Evolutionary conservation across 2,888 invertebrate species (phyloP), one percentile per base, ranked within the genome.

Genomic region (Colletes collaris): DNA sequence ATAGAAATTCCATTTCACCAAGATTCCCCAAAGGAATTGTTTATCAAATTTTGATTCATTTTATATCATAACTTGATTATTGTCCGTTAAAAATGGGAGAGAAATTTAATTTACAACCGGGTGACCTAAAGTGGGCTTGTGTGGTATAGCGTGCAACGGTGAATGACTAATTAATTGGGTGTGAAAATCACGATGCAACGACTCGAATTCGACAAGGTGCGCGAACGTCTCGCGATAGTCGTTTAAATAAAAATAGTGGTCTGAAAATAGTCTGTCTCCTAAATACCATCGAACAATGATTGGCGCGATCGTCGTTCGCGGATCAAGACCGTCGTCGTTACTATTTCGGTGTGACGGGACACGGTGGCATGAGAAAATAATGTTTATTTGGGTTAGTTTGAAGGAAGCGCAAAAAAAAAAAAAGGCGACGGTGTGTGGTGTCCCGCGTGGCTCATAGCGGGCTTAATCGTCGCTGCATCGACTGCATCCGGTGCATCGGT

Each of bases 251-350:
- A 81, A 73, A 75, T 76, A 71, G 74, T 50, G 53, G 49, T 68
- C 76, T 66, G 75, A 74, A 83, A 81, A 83, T 78, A 81, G 81
- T 49, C 58, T 44, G 58, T 86, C 81, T 79, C 81, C 83, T 84
- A 86, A 81, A 86, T 84, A 86, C 86, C 82, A 76, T 84, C 69
- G 79, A 59, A 75, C 79, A 72, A 79, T 78, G 86, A 86, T 86
- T 79, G 86, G 86, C 86, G 67, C 81, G 84, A 81, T 71, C 69
- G 79, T 77, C 76, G 82, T 63, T 52, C 71, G 77, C 56, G 60
- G 63, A 75, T 68, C 83, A 67, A 72, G 65, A 84, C 50, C 66
- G 81, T 73, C 70, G 65, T 73, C 65, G 81, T 76, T 83, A 62
- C 81, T 85, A 81, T 85, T 85, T 79, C 76, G 66, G 74, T 76